A percentile compares a stretch with the other conserved stretches of the same genome.
Evolutionary conservation across 2,797 vertebrate genomes (phyloP).

Genomic region (Fundulus diaphanus): DNA sequence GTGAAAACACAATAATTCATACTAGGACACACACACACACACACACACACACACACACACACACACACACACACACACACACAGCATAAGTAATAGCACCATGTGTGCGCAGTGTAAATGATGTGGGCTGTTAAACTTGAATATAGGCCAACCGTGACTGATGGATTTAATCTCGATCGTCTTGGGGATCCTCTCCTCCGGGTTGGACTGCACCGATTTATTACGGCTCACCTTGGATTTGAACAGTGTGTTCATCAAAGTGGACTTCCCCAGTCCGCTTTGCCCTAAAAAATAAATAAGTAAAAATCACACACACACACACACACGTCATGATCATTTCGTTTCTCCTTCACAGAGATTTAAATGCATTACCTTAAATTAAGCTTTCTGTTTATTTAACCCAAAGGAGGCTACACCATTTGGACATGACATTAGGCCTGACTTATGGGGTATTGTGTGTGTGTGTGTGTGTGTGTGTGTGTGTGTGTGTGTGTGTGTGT

Average conservation of each 20-base stretch:
- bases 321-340: background rate
- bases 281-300: conserved; percentile 87
- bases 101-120: background rate
- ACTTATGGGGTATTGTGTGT: background rate
- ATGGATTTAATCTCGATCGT: conserved; percentile 97
- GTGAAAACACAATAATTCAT: background rate
- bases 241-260: conserved; percentile 98
- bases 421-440: conserved; percentile 23
- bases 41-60: conserved; percentile 5
- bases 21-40: background rate
- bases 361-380: conserved; percentile 14
- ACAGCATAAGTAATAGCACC: conserved; percentile 1
- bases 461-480: conserved; percentile 2
- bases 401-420: background rate
- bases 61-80: conserved; percentile 6
- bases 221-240: conserved; percentile 98
- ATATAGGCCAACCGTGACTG: conserved; percentile 86
- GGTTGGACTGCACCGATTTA: conserved; percentile 86
- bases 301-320: conserved; percentile 36
- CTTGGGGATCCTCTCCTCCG: conserved; percentile 93
- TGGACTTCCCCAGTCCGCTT: conserved; percentile 96
- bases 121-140: conserved; percentile 16
- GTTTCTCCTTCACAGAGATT: background rate
- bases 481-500: background rate
- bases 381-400: conserved; percentile 4